Evolutionary conservation across 1,140 invertebrate genomes (phyloP).

Genomic region (Fopius arisanus): DNA sequence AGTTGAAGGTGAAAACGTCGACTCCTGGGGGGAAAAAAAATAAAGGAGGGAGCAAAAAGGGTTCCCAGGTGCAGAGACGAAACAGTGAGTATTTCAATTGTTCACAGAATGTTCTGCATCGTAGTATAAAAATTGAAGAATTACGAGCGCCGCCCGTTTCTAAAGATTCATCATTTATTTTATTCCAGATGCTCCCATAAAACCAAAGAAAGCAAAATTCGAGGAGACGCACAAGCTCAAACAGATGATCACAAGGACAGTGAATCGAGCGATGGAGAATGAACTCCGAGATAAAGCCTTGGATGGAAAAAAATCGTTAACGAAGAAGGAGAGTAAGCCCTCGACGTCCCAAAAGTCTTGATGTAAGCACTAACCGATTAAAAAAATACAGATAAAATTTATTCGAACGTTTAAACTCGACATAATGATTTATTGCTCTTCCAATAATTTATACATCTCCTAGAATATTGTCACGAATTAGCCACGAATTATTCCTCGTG

Average conservation of each 20-base stretch:
- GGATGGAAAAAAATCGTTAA: conserved; percentile 60
- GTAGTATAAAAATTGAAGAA: no score
- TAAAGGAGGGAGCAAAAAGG: conserved; percentile 54
- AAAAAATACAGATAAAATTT: not conserved
- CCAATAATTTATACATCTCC: not conserved
- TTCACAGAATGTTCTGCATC: not conserved
- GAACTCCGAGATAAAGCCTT: conserved; percentile 68
- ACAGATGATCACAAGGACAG: conserved; percentile 69
- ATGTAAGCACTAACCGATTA: not conserved
- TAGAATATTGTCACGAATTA: not conserved
- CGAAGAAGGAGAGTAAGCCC: conserved; percentile 46
- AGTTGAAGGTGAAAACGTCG: conserved; percentile 69
- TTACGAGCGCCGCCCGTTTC: not conserved
- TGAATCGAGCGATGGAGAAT: conserved; percentile 70
- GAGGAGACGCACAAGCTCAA: conserved; percentile 70
- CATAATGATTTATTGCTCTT: not conserved
- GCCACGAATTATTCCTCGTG: not conserved
- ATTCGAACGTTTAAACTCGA: not conserved
- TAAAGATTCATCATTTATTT: conserved; percentile 19
- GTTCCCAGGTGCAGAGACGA: conserved; percentile 61
- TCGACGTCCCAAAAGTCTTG: conserved; percentile 14
- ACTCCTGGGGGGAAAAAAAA: conserved; percentile 60
- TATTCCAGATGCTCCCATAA: conserved; percentile 68
- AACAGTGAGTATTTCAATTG: conserved; percentile 57
- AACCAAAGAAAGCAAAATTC: conserved; percentile 69